Percentiles rank a stretch among this genome's conserved stretches.
phyloP scores from a whole-genome alignment of 64 coral and sea anemone species.

The Astreopora myriophthalma region DNA sequence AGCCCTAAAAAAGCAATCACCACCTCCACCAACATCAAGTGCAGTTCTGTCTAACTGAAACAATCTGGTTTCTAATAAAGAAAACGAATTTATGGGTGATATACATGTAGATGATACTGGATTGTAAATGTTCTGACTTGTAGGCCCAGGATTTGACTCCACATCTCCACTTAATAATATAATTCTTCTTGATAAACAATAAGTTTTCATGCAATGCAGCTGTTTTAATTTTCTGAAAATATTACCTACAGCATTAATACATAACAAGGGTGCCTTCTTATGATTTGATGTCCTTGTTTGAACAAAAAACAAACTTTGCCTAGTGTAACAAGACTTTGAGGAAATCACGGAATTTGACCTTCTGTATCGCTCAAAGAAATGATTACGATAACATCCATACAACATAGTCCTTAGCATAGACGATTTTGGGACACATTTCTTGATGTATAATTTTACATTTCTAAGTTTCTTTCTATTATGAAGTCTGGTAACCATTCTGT shows the following conservation, averaged over 20 bases:
- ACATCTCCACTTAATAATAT: neutral
- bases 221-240: neutral
- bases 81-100: constrained; percentile 19
- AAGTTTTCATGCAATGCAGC: neutral
- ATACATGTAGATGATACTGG: neutral
- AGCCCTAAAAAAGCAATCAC: constrained; percentile 2
- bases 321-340: neutral
- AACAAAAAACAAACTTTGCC: neutral
- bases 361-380: constrained; percentile 10
- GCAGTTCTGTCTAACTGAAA: neutral
- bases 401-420: neutral
- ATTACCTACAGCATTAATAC: constrained; percentile 1
- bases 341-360: neutral
- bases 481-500: constrained; percentile 37
- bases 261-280: neutral
- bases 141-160: neutral
- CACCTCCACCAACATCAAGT: neutral
- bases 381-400: neutral
- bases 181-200: neutral
- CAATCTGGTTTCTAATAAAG: constrained; percentile 14
- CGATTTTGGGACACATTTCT: constrained; percentile 14
- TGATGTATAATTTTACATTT: constrained; percentile 21
- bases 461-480: neutral
- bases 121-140: neutral
- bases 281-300: constrained; percentile 19